Conservation (phyloP, 2,797 vertebrate genomes). For the Rhynchotus rufescens region DNA sequence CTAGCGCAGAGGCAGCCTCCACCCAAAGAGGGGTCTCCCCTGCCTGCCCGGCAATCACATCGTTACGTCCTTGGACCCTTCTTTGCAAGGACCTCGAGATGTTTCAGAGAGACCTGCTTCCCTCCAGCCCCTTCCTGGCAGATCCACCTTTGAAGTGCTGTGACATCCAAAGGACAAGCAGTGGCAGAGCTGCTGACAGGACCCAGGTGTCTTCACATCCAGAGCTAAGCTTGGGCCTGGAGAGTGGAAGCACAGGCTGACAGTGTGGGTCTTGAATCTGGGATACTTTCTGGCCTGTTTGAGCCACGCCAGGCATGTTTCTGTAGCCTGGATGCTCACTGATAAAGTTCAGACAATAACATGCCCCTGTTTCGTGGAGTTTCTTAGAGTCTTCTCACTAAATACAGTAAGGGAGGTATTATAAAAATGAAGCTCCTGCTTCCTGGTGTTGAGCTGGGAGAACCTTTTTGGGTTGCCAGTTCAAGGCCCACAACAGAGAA, state of each 20-base stretch:
- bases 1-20: rapidly evolving
- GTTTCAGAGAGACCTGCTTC: neutral
- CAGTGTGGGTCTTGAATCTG: neutral
- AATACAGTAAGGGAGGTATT: neutral
- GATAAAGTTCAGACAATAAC: neutral
- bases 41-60: rapidly evolving
- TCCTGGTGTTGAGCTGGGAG: neutral
- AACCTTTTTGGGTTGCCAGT: neutral
- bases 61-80: neutral
- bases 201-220: rapidly evolving
- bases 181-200: neutral
- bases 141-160: neutral
- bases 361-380: rapidly evolving
- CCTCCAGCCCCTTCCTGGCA: rapidly evolving
- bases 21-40: neutral
- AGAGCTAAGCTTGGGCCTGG: neutral
- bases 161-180: rapidly evolving
- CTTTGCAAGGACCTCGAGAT: neutral
- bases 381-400: neutral
- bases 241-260: neutral
- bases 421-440: neutral
- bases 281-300: neutral
- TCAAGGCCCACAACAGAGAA: neutral
- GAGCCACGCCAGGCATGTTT: neutral
- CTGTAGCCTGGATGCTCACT: neutral